Base-by-base conservation (phyloP, 2,888 invertebrate species). In the Watsonalla cultraria region DNA sequence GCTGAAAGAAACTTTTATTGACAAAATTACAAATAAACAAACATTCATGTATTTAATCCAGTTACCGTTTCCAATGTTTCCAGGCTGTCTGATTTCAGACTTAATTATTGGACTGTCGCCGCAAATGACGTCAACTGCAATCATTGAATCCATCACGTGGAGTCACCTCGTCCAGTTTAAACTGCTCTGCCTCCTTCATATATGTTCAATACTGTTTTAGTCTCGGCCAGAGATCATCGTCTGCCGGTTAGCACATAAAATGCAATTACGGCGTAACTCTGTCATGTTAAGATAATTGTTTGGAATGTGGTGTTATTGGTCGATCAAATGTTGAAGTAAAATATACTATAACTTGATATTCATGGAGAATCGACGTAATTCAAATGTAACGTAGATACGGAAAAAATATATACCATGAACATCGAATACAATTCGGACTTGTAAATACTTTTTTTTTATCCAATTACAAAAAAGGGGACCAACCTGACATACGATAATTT, bases 51-150 rank as follows among this genome's bases (percentile, higher is more conserved):
- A 64, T 65, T 66, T 62, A 60, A 59, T 54, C 63, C 58, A 71
- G 69, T 72, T 70, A 64, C 54, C 60, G 63, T 70, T 64, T 62
- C 39, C 58, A 61, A 54, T 54, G 66, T 67, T 24, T 60, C 65
- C 64, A 62, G 55, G 62, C 67, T 61, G 68, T 66, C 66, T 70
- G 73, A 71, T 70, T 70, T 59, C 61, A 55, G 68, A 72, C 65
- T 68, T 66, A 64, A 75, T 74, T 72, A 73, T 72, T 66, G 70
- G 64, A 68, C 62, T 67, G 71, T 62, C 53, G 45, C 67, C 70
- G 51, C 72, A 72, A 74, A 71, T 72, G 65, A 72, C 67, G 77
- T 76, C 75, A 72, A 66, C 70, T 74, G 72, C 74, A 74, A 71
- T 78, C 68, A 72, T 70, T 76, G 64, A 68, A 72, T 72, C 64